These are phyloP conservation scores for Holotrichia oblita DNA, from an alignment of 1,140 invertebrate genomes.

Conservation along the genomic window DNA sequence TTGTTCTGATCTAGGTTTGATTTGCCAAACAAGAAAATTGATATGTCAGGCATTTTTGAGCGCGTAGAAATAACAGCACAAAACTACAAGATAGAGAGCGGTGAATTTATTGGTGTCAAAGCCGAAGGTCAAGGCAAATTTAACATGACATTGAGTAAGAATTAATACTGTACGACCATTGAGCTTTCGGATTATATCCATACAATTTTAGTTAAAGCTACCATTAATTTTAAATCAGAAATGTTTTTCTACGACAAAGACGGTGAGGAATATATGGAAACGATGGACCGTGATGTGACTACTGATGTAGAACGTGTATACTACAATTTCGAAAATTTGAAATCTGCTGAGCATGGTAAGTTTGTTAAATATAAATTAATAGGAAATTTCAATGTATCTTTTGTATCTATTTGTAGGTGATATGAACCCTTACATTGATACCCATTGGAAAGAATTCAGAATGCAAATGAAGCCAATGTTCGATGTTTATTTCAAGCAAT, in stretches of 20 bases:
- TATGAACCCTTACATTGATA: background rate
- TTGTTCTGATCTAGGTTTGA: background rate
- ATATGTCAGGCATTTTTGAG: background rate
- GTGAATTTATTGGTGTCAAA: background rate
- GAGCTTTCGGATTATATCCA: background rate
- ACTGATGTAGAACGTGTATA: background rate
- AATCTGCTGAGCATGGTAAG: background rate
- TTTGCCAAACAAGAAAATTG: background rate
- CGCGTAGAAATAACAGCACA: background rate
- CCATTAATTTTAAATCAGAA: background rate
- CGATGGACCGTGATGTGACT: background rate
- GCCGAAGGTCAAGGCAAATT: background rate
- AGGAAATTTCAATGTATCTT: background rate
- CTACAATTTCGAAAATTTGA: conserved; percentile 6
- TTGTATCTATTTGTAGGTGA: background rate
- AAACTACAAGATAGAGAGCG: background rate
- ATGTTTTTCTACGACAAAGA: background rate
- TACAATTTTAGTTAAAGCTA: background rate
- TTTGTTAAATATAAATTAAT: background rate
- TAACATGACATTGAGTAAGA: background rate
- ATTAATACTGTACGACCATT: background rate
- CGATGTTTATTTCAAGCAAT: background rate
- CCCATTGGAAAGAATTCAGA: background rate
- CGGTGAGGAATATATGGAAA: background rate
- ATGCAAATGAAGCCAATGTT: background rate